Evolutionary conservation across 2,797 vertebrate species (phyloP), one percentile per base, ranked within the genome.

Genomic region (Poecilia picta): DNA sequence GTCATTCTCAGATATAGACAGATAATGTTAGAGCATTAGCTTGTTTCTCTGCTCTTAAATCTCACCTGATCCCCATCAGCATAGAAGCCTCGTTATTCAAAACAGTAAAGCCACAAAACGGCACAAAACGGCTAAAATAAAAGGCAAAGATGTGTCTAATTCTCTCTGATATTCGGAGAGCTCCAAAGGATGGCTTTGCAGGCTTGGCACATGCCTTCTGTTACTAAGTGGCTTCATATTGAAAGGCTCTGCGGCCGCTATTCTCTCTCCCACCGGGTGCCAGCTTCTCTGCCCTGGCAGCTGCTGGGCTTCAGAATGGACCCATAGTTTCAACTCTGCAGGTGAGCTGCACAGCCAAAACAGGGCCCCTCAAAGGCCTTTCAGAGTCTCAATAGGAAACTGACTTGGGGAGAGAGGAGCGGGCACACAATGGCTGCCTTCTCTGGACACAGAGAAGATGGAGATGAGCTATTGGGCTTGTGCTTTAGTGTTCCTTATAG

Each of bases 181-280:
- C 93, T 92, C 91, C 87, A 92, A 95, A 95, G 93, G 94, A 91
- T 95, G 94, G 83, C 93, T 94, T 96, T 92, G 95, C 94, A 92
- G 94, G 95, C 96, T 96, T 96, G 96, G 96, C 96, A 96, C 96
- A 96, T 94, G 96, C 95, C 96, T 96, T 96, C 96, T 96, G 96
- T 96, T 96, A 96, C 96, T 96, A 95, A 96, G 96, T 95, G 96
- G 96, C 96, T 95, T 96, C 93, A 94, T 96, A 96, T 95, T 96
- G 95, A 96, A 96, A 95, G 87, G 93, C 94, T 95, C 94, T 90
- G 92, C 87, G 74, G 95, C 90, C 68, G 74, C 95, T 93, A 94
- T 96, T 97, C 95, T 96, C 93, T 84, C 74, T 92, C 96, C 95
- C 96, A 92, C 94, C 87, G 95, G 96, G 96, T 96, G 95, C 96